Evolutionary conservation across 2,797 vertebrate species (phyloP), one percentile per base, ranked within the genome.

Genomic region (Acanthurus tractus): DNA sequence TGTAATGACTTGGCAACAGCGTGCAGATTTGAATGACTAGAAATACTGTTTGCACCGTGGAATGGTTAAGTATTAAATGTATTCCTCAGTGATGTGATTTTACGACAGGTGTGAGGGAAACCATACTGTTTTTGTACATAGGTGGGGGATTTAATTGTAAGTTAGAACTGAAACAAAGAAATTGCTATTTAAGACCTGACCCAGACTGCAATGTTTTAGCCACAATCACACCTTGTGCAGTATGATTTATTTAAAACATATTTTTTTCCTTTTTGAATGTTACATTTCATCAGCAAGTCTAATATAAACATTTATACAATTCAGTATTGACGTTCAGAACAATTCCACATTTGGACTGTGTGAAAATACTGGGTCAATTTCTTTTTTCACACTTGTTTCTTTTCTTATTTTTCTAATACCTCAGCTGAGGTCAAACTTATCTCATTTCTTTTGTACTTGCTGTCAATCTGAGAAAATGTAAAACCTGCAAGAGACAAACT

Each of bases 401-500:
- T 50, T 70, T 68, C 56, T 36, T 58, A 74, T 88, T 77, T 82
- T 88, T 85, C 10, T 75, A 70, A 87, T 82, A 81, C 85, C 90
- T 93, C 83, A 52, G 44, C 65, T 17, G 70, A 84, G 74, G 78
- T 44, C 52, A 59, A 34, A 58, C 45, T 76, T 17, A 18, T 74
- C 29, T 34, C 29, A 34, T 34, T 34, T 34, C 29, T 76, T 79
- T 71, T 83, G 3, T 82, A 78, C 70, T 77, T 79, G 52, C 48
- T 77, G 65, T 85, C 74, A 68, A 44, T 80, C 64, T 75, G 88
- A 71, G 71, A 73, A 88, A 74, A 78, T 85, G 66, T 88, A 73
- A 73, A 87, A 85, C 82, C 79, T 90, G 84, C 83, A 75, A 86
- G 74, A 87, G 77, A 77, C 58, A 48, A 91, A 83, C 79, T 73